Conservation (phyloP, 2,888 invertebrate genomes). For the Coelinius sp. region DNA sequence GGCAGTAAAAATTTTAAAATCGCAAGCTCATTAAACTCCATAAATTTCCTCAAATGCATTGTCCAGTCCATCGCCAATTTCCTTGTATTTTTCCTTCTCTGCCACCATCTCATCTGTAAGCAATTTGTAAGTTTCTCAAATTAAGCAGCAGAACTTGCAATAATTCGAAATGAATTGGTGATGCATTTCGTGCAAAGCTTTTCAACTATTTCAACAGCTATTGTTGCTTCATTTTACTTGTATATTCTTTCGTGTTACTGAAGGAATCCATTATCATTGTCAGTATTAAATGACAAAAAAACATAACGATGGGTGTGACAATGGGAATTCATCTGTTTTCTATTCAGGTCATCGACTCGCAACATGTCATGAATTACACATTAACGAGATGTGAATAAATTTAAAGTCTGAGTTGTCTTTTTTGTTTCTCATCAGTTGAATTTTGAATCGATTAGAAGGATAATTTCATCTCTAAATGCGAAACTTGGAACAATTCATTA, state of each 20-base stretch:
- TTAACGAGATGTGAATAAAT: neutral
- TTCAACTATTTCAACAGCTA: neutral
- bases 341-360: neutral
- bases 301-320: neutral
- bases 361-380: conserved; percentile 1
- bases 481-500: neutral
- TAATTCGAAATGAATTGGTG: neutral
- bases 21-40: conserved; percentile 61
- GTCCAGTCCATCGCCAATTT: conserved; percentile 94
- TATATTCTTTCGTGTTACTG: too few species aligned
- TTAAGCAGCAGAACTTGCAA: neutral
- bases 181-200: neutral
- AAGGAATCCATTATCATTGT: neutral
- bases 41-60: conserved; percentile 88
- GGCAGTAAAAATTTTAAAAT: conserved; percentile 46
- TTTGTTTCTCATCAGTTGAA: neutral
- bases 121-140: conserved; percentile 47
- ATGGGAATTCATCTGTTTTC: neutral
- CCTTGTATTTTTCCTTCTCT: conserved; percentile 93
- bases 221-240: too few species aligned
- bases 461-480: neutral
- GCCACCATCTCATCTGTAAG: conserved; percentile 86
- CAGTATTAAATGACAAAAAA: conserved; percentile 15
- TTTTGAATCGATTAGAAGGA: conserved; percentile 15
- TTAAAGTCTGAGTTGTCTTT: neutral